A percentile compares a stretch with the other conserved stretches of the same genome.
Evolutionary conservation across 2,888 invertebrate species (phyloP).

Genomic region (Argyresthia goedartella): DNA sequence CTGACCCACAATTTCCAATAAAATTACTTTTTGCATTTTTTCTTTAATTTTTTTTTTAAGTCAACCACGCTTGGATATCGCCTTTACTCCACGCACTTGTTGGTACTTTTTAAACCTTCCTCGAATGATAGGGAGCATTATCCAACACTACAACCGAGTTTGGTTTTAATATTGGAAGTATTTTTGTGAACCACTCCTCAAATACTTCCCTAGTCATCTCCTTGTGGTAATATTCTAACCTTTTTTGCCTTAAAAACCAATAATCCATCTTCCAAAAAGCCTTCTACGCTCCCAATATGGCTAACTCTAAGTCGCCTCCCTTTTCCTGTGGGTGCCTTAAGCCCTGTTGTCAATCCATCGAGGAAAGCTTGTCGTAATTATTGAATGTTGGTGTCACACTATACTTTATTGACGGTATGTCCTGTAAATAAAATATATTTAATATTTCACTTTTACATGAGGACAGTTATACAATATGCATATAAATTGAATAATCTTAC

Average conservation of each 20-base stretch:
- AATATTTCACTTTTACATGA: too few relatives aligned
- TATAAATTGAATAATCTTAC: not conserved
- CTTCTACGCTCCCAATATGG: conserved; percentile 15
- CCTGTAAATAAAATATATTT: conserved; percentile 8
- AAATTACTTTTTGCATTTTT: not conserved
- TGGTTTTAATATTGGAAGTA: too few relatives aligned
- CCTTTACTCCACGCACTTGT: not conserved
- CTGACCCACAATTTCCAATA: not conserved
- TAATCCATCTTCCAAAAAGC: conserved; percentile 14
- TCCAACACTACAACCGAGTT: too few relatives aligned
- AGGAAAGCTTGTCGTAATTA: conserved; percentile 11
- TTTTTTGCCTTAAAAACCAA: conserved; percentile 17
- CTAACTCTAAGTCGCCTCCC: conserved; percentile 15
- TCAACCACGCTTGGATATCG: not conserved
- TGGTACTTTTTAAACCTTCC: conserved; percentile 1
- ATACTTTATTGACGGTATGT: too few relatives aligned
- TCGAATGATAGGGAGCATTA: conserved; percentile 1
- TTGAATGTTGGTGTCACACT: conserved; percentile 9
- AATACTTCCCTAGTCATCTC: conserved; percentile 14
- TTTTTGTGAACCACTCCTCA: too few relatives aligned
- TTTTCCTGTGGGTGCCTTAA: too few relatives aligned
- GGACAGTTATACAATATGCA: too few relatives aligned
- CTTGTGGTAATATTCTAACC: conserved; percentile 15
- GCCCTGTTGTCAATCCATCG: conserved; percentile 12
- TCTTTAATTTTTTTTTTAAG: not conserved